Evolutionary conservation across 2,888 invertebrate genomes (phyloP).

Genomic region (Drosophila seclusa): DNA sequence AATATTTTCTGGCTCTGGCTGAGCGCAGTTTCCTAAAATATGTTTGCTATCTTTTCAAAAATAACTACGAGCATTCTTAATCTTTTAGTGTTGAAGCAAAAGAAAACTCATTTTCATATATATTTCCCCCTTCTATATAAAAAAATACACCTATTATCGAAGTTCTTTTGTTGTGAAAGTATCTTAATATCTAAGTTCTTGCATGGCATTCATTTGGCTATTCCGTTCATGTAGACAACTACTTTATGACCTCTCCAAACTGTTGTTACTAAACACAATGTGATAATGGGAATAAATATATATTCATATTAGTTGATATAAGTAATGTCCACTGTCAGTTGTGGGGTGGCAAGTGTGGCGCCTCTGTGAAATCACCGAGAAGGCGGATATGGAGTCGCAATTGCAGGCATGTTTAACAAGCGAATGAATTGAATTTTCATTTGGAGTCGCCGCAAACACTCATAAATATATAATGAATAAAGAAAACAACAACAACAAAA

Average conservation of each 20-base stretch:
- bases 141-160: background rate
- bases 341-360: conserved; percentile 42
- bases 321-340: background rate
- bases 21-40: background rate
- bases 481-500: conserved; percentile 22
- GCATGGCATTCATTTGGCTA: conserved; percentile 2
- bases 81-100: background rate
- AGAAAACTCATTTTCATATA: no score
- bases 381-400: conserved; percentile 39
- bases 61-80: background rate
- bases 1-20: background rate
- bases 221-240: conserved; percentile 10
- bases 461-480: conserved; percentile 75
- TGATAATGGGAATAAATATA: background rate
- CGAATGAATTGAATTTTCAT: conserved; percentile 63
- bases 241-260: conserved; percentile 22
- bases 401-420: conserved; percentile 39
- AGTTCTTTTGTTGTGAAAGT: background rate
- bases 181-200: background rate
- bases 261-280: background rate
- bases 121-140: background rate
- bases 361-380: conserved; percentile 20
- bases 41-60: background rate
- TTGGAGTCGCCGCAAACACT: conserved; percentile 44
- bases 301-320: background rate